phyloP scores from a whole-genome alignment of 2,888 invertebrate genomes.

The Drepana falcataria region DNA sequence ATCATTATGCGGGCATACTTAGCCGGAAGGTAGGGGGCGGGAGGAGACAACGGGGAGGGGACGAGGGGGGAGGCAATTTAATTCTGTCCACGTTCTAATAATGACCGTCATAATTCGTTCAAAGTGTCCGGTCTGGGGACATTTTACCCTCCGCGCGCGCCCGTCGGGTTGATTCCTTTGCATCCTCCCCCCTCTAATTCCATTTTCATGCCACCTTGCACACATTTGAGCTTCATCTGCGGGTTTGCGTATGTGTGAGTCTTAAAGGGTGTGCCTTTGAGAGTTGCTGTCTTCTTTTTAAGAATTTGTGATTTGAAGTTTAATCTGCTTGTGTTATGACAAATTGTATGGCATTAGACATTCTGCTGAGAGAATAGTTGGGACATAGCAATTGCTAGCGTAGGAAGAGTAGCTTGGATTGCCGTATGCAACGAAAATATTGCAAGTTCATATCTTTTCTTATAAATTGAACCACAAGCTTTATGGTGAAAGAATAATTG shows the following conservation, averaged over 20 bases:
- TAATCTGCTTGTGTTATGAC: too few relatives aligned
- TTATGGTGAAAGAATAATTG: too few relatives aligned
- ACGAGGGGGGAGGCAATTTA: slow-evolving; percentile 75
- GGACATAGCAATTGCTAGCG: too few relatives aligned
- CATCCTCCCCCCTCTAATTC: slow-evolving; percentile 73
- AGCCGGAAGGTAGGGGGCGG: slow-evolving; percentile 58
- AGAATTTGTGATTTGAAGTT: slow-evolving; percentile 3
- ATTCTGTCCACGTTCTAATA: slow-evolving; percentile 82
- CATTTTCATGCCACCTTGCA: slow-evolving; percentile 77
- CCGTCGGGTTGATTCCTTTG: slow-evolving; percentile 70
- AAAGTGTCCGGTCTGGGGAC: slow-evolving; percentile 80
- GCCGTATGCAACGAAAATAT: too few relatives aligned
- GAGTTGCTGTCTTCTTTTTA: slow-evolving; percentile 6
- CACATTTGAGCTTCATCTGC: slow-evolving; percentile 63
- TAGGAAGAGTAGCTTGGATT: too few relatives aligned
- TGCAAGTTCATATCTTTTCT: too few relatives aligned
- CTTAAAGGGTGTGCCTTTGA: slow-evolving; percentile 19
- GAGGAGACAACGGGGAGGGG: slow-evolving; percentile 24
- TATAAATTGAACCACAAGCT: too few relatives aligned
- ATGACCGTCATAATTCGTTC: slow-evolving; percentile 82
- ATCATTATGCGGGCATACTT: slow-evolving; percentile 75
- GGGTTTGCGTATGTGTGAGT: slow-evolving; percentile 32
- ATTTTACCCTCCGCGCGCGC: slow-evolving; percentile 57
- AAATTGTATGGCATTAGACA: too few relatives aligned
- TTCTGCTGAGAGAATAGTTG: too few relatives aligned